Percentiles rank a stretch among this genome's conserved stretches.
These are phyloP conservation scores for Sceloporus undulatus DNA, from an alignment of 2,113 vertebrate genomes.

Conservation along the genomic window DNA sequence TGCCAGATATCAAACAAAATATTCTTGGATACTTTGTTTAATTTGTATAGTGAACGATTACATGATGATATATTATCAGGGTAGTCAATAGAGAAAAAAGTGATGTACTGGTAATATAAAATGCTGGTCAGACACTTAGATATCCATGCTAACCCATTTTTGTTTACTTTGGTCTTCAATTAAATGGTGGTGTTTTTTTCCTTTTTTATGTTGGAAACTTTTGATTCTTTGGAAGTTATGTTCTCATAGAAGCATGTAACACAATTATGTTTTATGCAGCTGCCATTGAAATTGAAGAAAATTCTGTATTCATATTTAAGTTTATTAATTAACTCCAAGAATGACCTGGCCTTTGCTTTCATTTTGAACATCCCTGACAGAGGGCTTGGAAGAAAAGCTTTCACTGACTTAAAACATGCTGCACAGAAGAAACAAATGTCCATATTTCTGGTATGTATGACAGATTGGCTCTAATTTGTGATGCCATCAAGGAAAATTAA, in stretches of 20 bases:
- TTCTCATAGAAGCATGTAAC: constrained; percentile 41
- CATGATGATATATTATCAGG: neutral
- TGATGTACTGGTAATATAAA: constrained; percentile 5
- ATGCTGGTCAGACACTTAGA: neutral
- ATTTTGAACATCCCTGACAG: constrained; percentile 88
- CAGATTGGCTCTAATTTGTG: neutral
- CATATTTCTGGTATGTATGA: constrained; percentile 89
- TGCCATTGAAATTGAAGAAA: constrained; percentile 78
- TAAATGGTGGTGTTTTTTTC: constrained; percentile 1
- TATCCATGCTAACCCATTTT: neutral
- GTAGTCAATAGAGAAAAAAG: constrained; percentile 1
- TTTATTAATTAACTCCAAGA: constrained; percentile 91
- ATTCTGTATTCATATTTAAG: constrained; percentile 89
- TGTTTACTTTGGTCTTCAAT: neutral
- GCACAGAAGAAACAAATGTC: constrained; percentile 83
- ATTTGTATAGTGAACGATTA: neutral
- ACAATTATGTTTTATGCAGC: constrained; percentile 74
- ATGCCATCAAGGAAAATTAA: neutral
- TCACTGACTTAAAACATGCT: constrained; percentile 88
- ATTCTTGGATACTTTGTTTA: neutral
- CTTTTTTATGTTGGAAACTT: neutral
- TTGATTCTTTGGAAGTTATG: neutral
- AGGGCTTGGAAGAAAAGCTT: constrained; percentile 86
- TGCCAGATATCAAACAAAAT: neutral
- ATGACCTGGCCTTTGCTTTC: constrained; percentile 88